These are phyloP conservation scores for Machimus atricapillus DNA, from an alignment of 2,888 invertebrate genomes.

Conservation along the genomic window DNA sequence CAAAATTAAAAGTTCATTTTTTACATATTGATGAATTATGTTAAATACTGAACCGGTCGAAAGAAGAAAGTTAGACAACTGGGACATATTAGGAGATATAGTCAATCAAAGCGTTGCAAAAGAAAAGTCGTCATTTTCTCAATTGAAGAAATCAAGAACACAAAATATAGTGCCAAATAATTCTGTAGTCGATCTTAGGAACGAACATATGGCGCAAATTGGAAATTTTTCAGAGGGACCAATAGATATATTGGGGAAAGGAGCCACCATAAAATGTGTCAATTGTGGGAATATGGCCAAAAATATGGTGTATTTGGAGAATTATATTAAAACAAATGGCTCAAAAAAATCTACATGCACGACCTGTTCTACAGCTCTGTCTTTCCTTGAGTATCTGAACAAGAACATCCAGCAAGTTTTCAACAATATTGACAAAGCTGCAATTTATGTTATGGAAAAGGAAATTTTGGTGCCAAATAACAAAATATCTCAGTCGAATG, in stretches of 20 bases:
- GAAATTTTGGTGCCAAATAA: not conserved
- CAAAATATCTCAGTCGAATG: not conserved
- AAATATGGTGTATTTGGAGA: not conserved
- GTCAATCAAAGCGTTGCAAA: not conserved
- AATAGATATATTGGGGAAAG: not conserved
- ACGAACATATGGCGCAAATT: not conserved
- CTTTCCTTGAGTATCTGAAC: constrained; percentile 1
- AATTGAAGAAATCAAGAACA: not conserved
- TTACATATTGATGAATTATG: not conserved
- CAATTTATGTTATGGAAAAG: not conserved
- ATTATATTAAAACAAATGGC: not conserved
- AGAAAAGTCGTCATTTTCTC: not conserved
- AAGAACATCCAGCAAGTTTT: not conserved
- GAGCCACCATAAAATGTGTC: not conserved
- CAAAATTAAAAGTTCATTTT: not conserved
- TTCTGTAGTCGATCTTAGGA: not conserved
- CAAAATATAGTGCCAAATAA: not conserved
- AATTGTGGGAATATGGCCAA: constrained; percentile 6
- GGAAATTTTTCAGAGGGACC: not conserved
- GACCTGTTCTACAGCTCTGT: not conserved
- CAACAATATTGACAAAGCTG: not conserved
- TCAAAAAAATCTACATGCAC: not conserved
- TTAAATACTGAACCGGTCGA: not conserved
- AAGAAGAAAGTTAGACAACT: not conserved
- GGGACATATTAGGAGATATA: not conserved